Evolutionary conservation across 1,140 invertebrate species (phyloP).

Genomic region (Drosophila lini): DNA sequence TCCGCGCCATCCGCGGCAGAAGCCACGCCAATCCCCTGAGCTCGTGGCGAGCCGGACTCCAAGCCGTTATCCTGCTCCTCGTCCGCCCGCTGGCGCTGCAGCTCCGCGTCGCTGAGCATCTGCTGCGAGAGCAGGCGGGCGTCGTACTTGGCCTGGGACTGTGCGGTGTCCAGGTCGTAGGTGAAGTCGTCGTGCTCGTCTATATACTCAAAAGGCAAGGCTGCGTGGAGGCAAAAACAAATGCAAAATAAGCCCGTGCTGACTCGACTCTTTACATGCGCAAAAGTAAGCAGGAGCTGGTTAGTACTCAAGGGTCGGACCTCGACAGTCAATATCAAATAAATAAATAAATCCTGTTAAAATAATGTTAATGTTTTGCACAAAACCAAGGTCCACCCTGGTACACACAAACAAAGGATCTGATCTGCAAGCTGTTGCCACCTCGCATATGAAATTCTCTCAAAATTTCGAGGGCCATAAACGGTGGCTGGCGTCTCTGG

Average conservation of each 20-base stretch:
- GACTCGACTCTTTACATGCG: slow-evolving; percentile 48
- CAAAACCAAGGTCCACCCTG: slow-evolving; percentile 7
- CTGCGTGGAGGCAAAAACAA: slow-evolving; percentile 53
- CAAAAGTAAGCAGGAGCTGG: not conserved
- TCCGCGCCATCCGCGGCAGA: slow-evolving; percentile 11
- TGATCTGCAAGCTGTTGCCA: slow-evolving; percentile 65
- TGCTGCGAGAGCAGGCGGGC: slow-evolving; percentile 80
- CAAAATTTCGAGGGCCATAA: slow-evolving; percentile 53
- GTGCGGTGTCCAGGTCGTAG: slow-evolving; percentile 81
- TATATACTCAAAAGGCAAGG: slow-evolving; percentile 74
- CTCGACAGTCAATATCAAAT: not conserved
- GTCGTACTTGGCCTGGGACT: slow-evolving; percentile 84
- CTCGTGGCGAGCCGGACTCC: slow-evolving; percentile 16
- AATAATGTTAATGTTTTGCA: not conserved
- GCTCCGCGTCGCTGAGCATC: slow-evolving; percentile 73
- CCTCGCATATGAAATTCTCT: slow-evolving; percentile 41
- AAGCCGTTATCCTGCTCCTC: slow-evolving; percentile 32
- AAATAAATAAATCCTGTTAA: not conserved
- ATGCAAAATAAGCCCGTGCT: slow-evolving; percentile 56
- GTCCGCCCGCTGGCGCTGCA: slow-evolving; percentile 52
- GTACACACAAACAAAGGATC: not conserved
- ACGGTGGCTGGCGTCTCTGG: slow-evolving; percentile 27
- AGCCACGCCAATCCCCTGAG: slow-evolving; percentile 20
- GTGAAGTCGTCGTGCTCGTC: slow-evolving; percentile 79
- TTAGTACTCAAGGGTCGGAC: not conserved